phyloP scores from a whole-genome alignment of 2,113 vertebrate genomes.

The Pachycephala philippinensis region DNA sequence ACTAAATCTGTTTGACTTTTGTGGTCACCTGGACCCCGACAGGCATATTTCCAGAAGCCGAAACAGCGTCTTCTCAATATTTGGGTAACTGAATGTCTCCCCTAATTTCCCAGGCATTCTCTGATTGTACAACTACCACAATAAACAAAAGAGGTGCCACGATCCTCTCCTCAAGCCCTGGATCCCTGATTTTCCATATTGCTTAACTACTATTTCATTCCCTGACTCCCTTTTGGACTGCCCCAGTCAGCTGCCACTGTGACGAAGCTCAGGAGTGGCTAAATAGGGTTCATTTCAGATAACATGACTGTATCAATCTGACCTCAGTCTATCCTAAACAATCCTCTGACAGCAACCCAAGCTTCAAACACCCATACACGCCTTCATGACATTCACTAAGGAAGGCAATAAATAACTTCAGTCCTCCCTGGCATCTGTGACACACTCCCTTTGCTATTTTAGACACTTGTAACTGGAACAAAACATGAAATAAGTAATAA shows the following conservation, averaged over 20 bases:
- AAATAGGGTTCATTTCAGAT: neutral
- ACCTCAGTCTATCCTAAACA: neutral
- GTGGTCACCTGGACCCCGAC: neutral
- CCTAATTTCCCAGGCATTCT: neutral
- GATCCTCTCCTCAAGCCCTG: neutral
- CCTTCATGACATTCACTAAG: neutral
- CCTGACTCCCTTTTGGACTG: neutral
- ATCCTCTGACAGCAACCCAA: neutral
- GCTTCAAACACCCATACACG: neutral
- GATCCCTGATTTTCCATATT: neutral
- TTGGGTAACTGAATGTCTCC: neutral
- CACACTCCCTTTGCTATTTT: neutral
- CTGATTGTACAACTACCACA: fast-evolving
- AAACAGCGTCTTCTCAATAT: neutral
- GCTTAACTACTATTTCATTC: neutral
- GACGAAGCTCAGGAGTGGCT: neutral
- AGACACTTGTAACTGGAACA: neutral
- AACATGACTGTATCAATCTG: neutral
- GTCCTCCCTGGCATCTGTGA: neutral
- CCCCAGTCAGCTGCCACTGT: neutral
- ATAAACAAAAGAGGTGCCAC: neutral
- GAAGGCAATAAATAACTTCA: neutral
- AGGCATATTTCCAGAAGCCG: neutral
- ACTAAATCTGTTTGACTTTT: neutral
- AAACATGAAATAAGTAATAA: neutral